Conservation (phyloP, 2,888 invertebrate species). For the Mythimna lalbum region DNA sequence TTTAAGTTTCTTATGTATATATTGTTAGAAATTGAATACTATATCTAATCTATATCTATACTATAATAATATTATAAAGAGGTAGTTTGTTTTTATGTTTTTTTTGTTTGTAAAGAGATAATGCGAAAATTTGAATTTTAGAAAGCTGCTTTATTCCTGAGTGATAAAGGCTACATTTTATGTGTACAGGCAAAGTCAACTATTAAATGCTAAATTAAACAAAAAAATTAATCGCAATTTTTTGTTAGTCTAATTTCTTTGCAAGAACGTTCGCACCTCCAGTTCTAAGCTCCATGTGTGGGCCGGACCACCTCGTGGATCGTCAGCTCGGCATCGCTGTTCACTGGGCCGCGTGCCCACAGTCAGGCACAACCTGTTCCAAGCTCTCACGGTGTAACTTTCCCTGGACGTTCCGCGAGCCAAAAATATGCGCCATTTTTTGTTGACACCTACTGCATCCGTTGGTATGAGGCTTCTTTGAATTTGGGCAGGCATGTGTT, state of each 20-base stretch:
- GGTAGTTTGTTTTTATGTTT: no score
- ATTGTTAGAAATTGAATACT: no score
- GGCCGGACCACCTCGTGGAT: slow-evolving; percentile 75
- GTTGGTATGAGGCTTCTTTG: slow-evolving; percentile 63
- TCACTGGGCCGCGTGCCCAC: slow-evolving; percentile 78
- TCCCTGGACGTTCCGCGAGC: slow-evolving; percentile 65
- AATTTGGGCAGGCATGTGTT: slow-evolving; percentile 21
- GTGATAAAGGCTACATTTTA: no score
- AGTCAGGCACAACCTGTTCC: slow-evolving; percentile 60
- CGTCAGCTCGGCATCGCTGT: slow-evolving; percentile 77
- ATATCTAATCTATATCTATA: no score
- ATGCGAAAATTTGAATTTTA: no score
- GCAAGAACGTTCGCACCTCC: slow-evolving; percentile 13
- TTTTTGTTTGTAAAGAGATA: no score
- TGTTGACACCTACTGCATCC: slow-evolving; percentile 61
- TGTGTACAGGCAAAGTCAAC: no score
- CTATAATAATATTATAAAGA: no score
- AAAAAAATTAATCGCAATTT: background rate
- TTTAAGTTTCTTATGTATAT: no score
- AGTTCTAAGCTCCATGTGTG: slow-evolving; percentile 73
- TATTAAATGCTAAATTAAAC: background rate
- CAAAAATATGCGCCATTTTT: slow-evolving; percentile 68
- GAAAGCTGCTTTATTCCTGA: no score
- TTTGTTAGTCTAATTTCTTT: no score
- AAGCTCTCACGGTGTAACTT: slow-evolving; percentile 70